Base-by-base conservation (phyloP, 2,113 vertebrate species). In the Tychaedon coryphoeus region DNA sequence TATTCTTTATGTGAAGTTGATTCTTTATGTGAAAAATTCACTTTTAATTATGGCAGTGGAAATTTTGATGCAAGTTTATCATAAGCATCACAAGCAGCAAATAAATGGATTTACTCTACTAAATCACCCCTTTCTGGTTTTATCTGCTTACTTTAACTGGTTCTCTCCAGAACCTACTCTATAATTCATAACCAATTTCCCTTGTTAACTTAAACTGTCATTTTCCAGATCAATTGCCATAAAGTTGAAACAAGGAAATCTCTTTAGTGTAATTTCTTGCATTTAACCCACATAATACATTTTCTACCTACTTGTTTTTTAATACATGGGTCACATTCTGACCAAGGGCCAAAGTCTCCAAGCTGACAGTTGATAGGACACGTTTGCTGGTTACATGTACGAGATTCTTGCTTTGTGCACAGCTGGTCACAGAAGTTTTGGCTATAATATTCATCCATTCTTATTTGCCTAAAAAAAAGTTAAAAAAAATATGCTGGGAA, bases 361-460 rank as follows among this genome's bases (percentile, higher is more conserved):
- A 99, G 97, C 47, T 54, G 88, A 80, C 99, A 99, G 97, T 98
- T 98, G 92, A 99, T 98, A 26, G 98, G 98, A 94, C 99, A 99
- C 1, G 62, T 67, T 73, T 99, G 98, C 72, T 98, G 90, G 56
- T 98, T 99, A 81, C 99, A 99, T 3, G 88, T 48, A 86, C 98
- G 98, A 15, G 51, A 96, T 89, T 99, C 98, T 2, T 47, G 4
- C 18, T 33, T 96, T 34, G 67, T 50, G 92, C 99, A 99, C 70
- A 99, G 42, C 79, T 88, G 86, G 1, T 38, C 40, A 93, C 99
- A 99, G 80, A 97, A 98, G 88, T 97, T 98, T 84, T 97, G 96
- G 38, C 33, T 56, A 73, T 97, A 99, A 91, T 99, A 98, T 3
- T 98, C 96, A 75, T 98, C 96, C 64, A 73, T 51, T 14, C 3